Base-by-base conservation (phyloP, 2,797 vertebrate species). In the Cryptoprocta ferox region DNA sequence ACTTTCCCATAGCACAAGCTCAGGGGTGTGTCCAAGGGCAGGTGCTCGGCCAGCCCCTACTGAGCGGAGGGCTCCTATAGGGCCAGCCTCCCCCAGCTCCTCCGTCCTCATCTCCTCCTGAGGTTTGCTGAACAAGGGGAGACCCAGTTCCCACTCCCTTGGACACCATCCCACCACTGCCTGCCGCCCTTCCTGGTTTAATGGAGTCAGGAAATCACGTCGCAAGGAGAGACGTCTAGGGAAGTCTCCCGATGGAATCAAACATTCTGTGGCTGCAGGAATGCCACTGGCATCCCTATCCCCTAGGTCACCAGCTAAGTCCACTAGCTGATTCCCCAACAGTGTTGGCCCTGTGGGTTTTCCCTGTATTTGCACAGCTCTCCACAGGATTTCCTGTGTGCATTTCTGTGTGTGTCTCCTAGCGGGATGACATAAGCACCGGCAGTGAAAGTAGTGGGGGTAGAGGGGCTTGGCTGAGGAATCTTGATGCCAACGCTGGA, bases 281-380 rank as follows among this genome's bases (percentile, higher is more conserved):
- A 70, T 73, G 26, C 19, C 16, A 2, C 15, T 1, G 18, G 32
- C 13, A 1, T 8, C 28, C 32, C 8, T 14, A 3, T 28, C 37
- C 28, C 28, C 5, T 16, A 30, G 11, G 2, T 53, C 71, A 32
- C 48, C 79, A 75, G 28, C 13, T 1, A 0, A 30, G 63, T 48
- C 0, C 10, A 13, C 2, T 0, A 1, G 16, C 0, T 0, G 19
- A 19, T 53, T 78, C 76, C 26, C 45, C 19, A n/a, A 37, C 9
- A 37, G 18, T 26, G 3, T 13, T 48, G 48, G 48, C 48, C 48
- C 48, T 11, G 13, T 48, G 63, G 94, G 5, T 28, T 45, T 73
- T 32, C 45, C 21, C 2, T 3, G 1, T n/a, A 26, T n/a, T 0
- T 0, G 0, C 2, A 6, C 5, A 21, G 26, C 26, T 0, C 28